Conservation (phyloP, 2,888 invertebrate species). For the Magallana nippona region DNA sequence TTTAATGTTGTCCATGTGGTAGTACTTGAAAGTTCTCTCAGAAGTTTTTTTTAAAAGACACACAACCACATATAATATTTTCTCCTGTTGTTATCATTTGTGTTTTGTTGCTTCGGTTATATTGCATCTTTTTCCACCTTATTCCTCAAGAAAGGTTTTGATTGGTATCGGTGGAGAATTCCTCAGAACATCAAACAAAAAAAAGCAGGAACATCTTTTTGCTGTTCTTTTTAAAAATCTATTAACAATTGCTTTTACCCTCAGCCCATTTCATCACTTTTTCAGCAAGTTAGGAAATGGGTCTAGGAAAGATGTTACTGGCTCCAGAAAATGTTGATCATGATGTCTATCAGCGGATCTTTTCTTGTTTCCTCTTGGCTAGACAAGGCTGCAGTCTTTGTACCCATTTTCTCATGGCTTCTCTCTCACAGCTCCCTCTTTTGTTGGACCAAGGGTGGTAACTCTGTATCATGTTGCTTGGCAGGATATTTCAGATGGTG, state of each 20-base stretch:
- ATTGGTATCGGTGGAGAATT: neutral
- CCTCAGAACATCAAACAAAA: slow-evolving; percentile 18
- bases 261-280: slow-evolving; percentile 24
- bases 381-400: slow-evolving; percentile 4
- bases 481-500: neutral
- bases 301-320: neutral
- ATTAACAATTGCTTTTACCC: slow-evolving; percentile 33
- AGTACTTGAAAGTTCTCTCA: slow-evolving; percentile 19
- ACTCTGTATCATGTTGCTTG: neutral
- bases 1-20: slow-evolving; percentile 20
- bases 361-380: neutral
- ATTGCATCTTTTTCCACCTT: slow-evolving; percentile 1
- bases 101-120: neutral
- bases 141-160: neutral
- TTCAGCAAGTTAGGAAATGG: slow-evolving; percentile 9
- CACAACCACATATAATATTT: slow-evolving; percentile 21
- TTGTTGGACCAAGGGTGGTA: slow-evolving; percentile 26
- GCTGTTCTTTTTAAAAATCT: slow-evolving; percentile 22
- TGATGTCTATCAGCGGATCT: neutral
- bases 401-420: slow-evolving; percentile 2
- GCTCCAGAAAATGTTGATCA: slow-evolving; percentile 7
- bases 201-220: slow-evolving; percentile 9
- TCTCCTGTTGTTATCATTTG: slow-evolving; percentile 8
- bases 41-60: slow-evolving; percentile 14
- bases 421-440: neutral